phyloP scores from a whole-genome alignment of 2,113 vertebrate species.

The Tylochromis polylepis region DNA sequence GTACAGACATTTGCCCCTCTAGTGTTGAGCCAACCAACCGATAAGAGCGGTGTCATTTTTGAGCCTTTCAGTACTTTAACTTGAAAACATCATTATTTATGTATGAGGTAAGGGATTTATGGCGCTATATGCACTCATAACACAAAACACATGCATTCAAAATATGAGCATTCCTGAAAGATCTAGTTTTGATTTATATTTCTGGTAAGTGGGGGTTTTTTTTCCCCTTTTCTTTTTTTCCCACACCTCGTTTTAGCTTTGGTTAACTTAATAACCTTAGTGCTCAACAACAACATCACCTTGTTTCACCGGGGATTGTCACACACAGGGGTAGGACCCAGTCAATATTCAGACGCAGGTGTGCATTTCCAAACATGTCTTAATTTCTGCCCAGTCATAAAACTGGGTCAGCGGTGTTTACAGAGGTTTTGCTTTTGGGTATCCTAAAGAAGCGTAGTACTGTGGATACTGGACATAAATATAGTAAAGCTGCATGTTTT shows the following conservation, averaged over 20 bases:
- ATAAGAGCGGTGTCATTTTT: constrained; percentile 26
- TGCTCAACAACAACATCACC: background rate
- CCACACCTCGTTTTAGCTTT: background rate
- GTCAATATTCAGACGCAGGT: background rate
- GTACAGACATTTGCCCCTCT: background rate
- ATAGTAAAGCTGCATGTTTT: background rate
- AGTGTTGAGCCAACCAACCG: constrained; percentile 49
- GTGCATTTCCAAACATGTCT: background rate
- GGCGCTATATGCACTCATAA: background rate
- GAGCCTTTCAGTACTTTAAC: constrained; percentile 8
- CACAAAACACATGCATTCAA: background rate
- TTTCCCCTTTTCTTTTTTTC: rapidly evolving
- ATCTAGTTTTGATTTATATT: rapidly evolving
- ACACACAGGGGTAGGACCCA: background rate
- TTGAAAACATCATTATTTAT: constrained; percentile 49
- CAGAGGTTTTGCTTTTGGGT: background rate
- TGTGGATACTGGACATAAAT: background rate
- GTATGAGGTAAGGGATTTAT: constrained; percentile 4
- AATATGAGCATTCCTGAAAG: background rate
- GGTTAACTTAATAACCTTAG: rapidly evolving
- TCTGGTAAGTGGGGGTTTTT: no score
- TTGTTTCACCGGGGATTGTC: background rate
- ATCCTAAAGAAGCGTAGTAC: background rate
- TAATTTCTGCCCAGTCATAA: background rate
- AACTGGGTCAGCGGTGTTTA: rapidly evolving